Conservation (phyloP, 2,888 invertebrate genomes). For the Eretmocerus hayati region DNA sequence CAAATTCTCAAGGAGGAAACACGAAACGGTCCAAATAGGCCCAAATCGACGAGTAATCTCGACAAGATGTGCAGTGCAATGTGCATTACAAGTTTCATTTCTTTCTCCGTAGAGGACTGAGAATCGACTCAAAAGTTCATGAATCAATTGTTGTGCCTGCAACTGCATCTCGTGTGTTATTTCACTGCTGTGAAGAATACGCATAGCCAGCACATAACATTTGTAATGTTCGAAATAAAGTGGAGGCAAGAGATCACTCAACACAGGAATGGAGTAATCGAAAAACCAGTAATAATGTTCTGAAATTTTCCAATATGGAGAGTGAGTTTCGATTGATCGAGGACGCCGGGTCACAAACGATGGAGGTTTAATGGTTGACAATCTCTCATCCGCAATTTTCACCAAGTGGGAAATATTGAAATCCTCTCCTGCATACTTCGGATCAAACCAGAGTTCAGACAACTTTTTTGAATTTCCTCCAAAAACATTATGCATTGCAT, state of each 20-base stretch:
- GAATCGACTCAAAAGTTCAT: conserved; percentile 10
- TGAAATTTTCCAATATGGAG: not conserved
- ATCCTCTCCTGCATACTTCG: not conserved
- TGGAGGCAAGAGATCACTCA: conserved; percentile 4
- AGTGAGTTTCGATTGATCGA: not conserved
- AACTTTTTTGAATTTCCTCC: not conserved
- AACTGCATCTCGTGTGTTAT: conserved; percentile 2
- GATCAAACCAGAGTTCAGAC: not conserved
- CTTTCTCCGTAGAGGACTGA: conserved; percentile 4
- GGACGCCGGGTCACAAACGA: not conserved
- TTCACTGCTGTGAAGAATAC: not conserved
- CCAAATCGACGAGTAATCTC: conserved; percentile 12
- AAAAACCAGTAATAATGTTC: conserved; percentile 1
- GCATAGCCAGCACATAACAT: not conserved
- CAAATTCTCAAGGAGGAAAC: conserved; percentile 15
- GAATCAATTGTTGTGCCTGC: not conserved
- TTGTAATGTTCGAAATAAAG: conserved; percentile 14
- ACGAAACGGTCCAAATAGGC: conserved; percentile 11
- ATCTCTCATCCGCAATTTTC: not conserved
- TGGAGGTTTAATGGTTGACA: not conserved
- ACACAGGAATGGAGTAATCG: conserved; percentile 3
- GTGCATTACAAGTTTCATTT: conserved; percentile 13
- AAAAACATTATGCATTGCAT: conserved; percentile 17
- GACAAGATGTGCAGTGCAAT: conserved; percentile 13
- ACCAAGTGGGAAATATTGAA: not conserved